Evolutionary conservation across 2,113 vertebrate species (phyloP), one percentile per base, ranked within the genome.

Genomic region (Phalacrocorax brasilianus): DNA sequence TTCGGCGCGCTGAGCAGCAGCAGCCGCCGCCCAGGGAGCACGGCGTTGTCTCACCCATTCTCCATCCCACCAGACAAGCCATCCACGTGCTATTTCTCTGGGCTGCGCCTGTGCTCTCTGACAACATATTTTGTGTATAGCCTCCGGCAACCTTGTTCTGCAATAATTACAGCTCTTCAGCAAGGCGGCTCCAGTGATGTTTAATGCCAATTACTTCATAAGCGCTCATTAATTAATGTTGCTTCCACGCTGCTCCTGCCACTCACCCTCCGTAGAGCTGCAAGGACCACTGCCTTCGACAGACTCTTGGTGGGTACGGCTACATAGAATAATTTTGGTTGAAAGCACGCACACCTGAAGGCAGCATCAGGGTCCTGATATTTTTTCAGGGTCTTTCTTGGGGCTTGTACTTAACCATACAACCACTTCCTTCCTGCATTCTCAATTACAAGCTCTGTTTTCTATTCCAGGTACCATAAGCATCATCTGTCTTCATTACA

Each of bases 401-500:
- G 40, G 55, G 40, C 18, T 84, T 50, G 14, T 32, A 32, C 61
- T 76, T 86, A 40, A 33, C 28, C 35, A 35, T 11, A 33, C 52
- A 35, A 40, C 35, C 16, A 15, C 77, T 30, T 4, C 42, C 72
- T 62, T 66, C 65, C 86, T 52, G 70, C 65, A 15, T 8, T 16
- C 78, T 47, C 66, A 47, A 55, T 73, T 40, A 67, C 65, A 59
- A 85, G 65, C 70, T 62, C 53, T 72, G 49, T 45, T 85, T 77
- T 50, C 74, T 52, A 30, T 81, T 49, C 83, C 70, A 72, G 70
- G 88, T 84, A 91, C 89, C 88, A 85, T 6, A 84, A 87, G 68
- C 77, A 50, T 88, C 61, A 61, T 81, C 66, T 81, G 12, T 95
- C 89, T 92, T 85, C 93, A 92, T 94, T 92, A 92, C 32, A 73